Conservation (phyloP, 2,113 vertebrate genomes). For the Argyrosomus japonicus region DNA sequence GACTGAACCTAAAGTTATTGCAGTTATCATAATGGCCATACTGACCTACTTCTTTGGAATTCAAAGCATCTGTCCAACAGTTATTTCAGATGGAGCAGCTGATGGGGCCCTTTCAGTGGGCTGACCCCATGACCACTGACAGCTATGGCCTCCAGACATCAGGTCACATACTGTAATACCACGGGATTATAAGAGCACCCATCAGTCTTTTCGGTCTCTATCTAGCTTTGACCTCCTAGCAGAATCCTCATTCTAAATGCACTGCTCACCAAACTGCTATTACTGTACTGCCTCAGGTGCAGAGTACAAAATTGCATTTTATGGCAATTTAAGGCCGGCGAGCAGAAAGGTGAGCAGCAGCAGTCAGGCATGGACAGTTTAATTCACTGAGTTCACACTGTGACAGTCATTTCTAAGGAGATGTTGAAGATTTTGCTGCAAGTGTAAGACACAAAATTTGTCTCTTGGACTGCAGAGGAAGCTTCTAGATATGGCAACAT, state of each 20-base stretch:
- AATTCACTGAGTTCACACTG: conserved; percentile 41
- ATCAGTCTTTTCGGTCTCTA: conserved; percentile 39
- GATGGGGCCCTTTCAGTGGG: conserved; percentile 40
- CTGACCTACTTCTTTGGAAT: conserved; percentile 48
- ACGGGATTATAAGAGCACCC: conserved; percentile 33
- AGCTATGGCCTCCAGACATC: conserved; percentile 51
- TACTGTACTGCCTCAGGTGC: conserved; percentile 47
- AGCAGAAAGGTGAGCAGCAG: conserved; percentile 57
- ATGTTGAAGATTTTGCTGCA: conserved; percentile 17
- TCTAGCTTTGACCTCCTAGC: conserved; percentile 28
- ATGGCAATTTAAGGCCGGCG: conserved; percentile 51
- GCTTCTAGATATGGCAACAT: not conserved
- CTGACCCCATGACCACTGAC: conserved; percentile 49
- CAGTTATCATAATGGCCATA: conserved; percentile 5
- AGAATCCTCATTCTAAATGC: conserved; percentile 56
- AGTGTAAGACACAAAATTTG: not conserved
- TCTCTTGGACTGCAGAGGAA: not conserved
- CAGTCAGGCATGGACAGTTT: conserved; percentile 30
- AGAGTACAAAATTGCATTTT: conserved; percentile 61
- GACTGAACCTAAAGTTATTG: not conserved
- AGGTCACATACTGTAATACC: conserved; percentile 51
- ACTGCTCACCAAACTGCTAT: conserved; percentile 34
- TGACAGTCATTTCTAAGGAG: conserved; percentile 43
- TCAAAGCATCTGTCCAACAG: conserved; percentile 48
- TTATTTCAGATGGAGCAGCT: conserved; percentile 62